Evolutionary conservation across 1,140 invertebrate species (phyloP).

Genomic region (Temnothorax curvispinosus): DNA sequence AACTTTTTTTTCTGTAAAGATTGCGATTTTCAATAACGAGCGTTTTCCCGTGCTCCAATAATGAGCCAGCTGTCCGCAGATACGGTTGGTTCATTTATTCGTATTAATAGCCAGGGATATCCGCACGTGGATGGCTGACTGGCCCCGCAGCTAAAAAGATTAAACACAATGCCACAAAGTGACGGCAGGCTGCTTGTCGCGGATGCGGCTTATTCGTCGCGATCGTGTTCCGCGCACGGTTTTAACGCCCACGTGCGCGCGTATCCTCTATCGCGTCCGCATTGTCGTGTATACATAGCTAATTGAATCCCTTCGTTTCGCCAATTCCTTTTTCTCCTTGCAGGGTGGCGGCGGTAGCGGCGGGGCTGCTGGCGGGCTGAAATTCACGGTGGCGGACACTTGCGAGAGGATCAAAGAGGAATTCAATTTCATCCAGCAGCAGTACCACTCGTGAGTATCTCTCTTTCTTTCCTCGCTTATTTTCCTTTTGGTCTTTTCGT

Average conservation of each 20-base stretch:
- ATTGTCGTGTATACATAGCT: constrained; percentile 74
- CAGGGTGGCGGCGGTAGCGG: constrained; percentile 95
- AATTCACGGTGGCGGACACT: constrained; percentile 98
- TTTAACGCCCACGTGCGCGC: constrained; percentile 34
- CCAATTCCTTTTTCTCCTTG: constrained; percentile 76
- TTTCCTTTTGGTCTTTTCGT: constrained; percentile 14
- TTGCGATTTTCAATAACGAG: not conserved
- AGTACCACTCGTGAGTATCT: constrained; percentile 98
- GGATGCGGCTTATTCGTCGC: constrained; percentile 44
- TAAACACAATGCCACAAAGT: constrained; percentile 56
- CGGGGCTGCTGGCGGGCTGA: constrained; percentile 91
- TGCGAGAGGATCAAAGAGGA: constrained; percentile 99
- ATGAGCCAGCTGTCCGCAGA: not conserved
- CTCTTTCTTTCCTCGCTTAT: constrained; percentile 58
- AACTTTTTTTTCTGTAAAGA: not conserved
- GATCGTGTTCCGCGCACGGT: not conserved
- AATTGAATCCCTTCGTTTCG: constrained; percentile 74
- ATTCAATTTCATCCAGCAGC: constrained; percentile 99
- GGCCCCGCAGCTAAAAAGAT: constrained; percentile 31
- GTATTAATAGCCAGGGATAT: constrained; percentile 25
- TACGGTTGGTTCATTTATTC: not conserved
- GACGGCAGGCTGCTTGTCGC: constrained; percentile 32
- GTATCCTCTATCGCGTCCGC: constrained; percentile 17
- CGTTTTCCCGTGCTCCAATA: not conserved
- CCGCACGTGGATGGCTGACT: constrained; percentile 37